Evolutionary conservation across 2,888 invertebrate species (phyloP), one percentile per base, ranked within the genome.

Genomic region (Elegia similella): DNA sequence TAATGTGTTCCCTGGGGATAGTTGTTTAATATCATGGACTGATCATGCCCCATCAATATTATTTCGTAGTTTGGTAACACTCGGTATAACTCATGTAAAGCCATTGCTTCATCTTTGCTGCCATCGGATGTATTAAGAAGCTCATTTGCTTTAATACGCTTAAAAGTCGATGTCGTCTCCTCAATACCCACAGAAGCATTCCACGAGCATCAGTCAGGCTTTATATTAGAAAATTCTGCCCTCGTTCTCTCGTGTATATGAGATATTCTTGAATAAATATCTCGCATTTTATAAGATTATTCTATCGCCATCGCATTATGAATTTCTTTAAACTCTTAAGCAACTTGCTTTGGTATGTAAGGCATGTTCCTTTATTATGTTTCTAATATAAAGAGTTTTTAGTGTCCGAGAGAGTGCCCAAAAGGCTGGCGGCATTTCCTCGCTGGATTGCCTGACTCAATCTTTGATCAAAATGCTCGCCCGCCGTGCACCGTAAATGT

Each of bases 201-300:
- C 64, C 64, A 38, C 34, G 42, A 57, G 57, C 58, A 58, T 60
- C 56, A 56, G 52, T 60, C 63, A 64, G 34, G 59, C 58, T 63
- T 59, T 59, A 63, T 59, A 64, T 62, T 64, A 61, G 55, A 62
- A 64, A 64, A 59, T 64, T 62, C 64, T 64, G 54, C 53, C 48
- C 57, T 59, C 57, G 56, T 59, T 57, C 52, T 52, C 56, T 61
- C 55, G 57, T 59, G 55, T 60, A 56, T 60, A 57, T 55, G 38
- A 58, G 56, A 57, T 59, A 56, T 60, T 56, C 59, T 59, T 57
- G 58, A 57, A 60, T 59, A 58, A 59, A 62, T 59, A 60, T 57
- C 60, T 52, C 55, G 42, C 52, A 58, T 56, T 61, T 58, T 50
- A 38, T 46, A 42, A n/a, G 50, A 56, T 52, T 57, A 58, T 57